Percentiles rank a stretch among this genome's conserved stretches.
Evolutionary conservation across 2,797 vertebrate species (phyloP).

Genomic region (Chanos chanos): DNA sequence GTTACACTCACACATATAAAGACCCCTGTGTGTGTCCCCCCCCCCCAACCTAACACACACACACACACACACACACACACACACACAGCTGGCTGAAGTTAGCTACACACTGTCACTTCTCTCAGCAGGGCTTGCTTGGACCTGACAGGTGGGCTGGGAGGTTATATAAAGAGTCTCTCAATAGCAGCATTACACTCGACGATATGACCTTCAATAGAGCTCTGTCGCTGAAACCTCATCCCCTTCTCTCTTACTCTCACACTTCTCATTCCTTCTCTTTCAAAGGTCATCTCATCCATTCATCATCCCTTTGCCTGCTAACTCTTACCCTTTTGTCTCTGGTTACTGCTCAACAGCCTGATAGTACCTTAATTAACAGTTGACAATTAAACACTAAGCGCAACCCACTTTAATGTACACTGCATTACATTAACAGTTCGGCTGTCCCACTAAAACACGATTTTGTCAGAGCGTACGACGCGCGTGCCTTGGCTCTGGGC

Average conservation of each 20-base stretch:
- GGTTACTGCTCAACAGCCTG: too few species aligned
- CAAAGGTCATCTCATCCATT: constrained; percentile 25
- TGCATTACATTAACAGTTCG: too few species aligned
- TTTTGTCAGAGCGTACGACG: too few species aligned
- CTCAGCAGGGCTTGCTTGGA: constrained; percentile 27
- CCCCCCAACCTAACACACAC: neutral
- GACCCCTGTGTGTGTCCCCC: too few species aligned
- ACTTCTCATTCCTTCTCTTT: constrained; percentile 2
- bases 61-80: neutral
- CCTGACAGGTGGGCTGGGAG: constrained; percentile 55
- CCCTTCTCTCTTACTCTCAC: neutral
- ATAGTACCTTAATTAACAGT: too few species aligned
- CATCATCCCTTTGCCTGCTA: neutral
- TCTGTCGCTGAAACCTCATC: constrained; percentile 50
- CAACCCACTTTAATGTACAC: too few species aligned
- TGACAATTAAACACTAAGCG: too few species aligned
- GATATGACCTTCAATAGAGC: constrained; percentile 66
- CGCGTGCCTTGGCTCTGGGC: too few species aligned
- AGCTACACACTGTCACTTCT: constrained; percentile 25
- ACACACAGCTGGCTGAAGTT: neutral
- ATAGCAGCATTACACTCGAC: constrained; percentile 41
- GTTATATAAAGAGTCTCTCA: constrained; percentile 69
- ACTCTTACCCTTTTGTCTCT: neutral
- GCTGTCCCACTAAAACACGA: too few species aligned
- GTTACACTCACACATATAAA: too few species aligned